These are phyloP conservation scores for Zalophus californianus DNA, from an alignment of 2,797 vertebrate species.

Conservation along the genomic window DNA sequence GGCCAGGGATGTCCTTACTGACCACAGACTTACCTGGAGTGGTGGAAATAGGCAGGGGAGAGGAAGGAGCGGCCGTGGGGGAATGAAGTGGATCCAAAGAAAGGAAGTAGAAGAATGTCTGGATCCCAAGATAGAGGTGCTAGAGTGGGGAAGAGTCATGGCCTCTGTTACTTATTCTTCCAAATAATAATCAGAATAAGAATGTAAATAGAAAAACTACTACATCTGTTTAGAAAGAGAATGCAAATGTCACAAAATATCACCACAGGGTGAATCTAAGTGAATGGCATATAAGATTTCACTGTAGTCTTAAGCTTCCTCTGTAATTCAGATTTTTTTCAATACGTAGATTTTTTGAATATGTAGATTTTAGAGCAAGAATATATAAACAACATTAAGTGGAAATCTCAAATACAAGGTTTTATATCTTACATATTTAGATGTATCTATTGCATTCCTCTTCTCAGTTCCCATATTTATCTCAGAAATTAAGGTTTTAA, in stretches of 20 bases:
- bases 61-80: background rate
- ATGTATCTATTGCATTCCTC: background rate
- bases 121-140: background rate
- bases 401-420: background rate
- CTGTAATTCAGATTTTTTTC: background rate
- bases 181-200: background rate
- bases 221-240: background rate
- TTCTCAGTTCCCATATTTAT: background rate
- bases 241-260: background rate
- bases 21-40: background rate
- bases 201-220: background rate
- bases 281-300: background rate
- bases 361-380: background rate
- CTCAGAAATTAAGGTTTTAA: background rate
- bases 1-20: background rate
- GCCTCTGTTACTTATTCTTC: background rate
- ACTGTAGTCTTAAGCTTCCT: background rate
- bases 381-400: background rate
- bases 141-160: background rate
- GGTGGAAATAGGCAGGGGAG: background rate
- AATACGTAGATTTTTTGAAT: background rate
- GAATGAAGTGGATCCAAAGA: background rate
- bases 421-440: background rate
- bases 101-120: background rate
- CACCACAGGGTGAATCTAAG: background rate